Percentiles rank a stretch among this genome's conserved stretches.
These are phyloP conservation scores for Lasioglossum calceatum DNA, from an alignment of 2,888 invertebrate genomes.

Conservation along the genomic window DNA sequence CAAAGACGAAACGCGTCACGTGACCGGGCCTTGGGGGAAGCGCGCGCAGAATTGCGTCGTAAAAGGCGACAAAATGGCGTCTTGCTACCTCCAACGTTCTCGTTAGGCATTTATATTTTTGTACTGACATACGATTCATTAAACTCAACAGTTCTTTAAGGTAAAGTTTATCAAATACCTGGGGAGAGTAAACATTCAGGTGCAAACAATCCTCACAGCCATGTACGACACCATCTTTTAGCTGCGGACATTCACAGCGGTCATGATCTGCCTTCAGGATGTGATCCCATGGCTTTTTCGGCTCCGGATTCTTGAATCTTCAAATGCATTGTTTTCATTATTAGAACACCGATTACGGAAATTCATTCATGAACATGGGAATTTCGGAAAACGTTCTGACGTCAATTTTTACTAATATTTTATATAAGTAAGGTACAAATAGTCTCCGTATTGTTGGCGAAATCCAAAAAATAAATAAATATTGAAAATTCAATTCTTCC, in stretches of 20 bases:
- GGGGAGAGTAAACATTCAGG: slow-evolving; percentile 66
- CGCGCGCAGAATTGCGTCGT: too few species aligned
- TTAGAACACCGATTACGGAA: not conserved
- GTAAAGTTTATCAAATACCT: slow-evolving; percentile 11
- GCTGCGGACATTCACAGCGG: slow-evolving; percentile 61
- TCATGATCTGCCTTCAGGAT: slow-evolving; percentile 55
- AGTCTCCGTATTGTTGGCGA: too few species aligned
- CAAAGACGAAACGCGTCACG: too few species aligned
- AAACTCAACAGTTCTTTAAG: not conserved
- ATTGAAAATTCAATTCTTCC: not conserved
- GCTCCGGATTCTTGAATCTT: slow-evolving; percentile 66
- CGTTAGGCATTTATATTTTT: too few species aligned
- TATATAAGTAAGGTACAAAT: not conserved
- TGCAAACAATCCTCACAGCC: slow-evolving; percentile 75
- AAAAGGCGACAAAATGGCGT: too few species aligned
- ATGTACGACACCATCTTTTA: not conserved
- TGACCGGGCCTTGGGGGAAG: too few species aligned
- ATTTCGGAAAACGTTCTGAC: not conserved
- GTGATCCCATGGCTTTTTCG: slow-evolving; percentile 65
- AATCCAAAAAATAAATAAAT: too few species aligned
- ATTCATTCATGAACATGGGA: not conserved
- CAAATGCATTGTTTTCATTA: not conserved
- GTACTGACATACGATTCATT: too few species aligned
- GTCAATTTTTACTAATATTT: not conserved
- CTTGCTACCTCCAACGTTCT: too few species aligned